These are phyloP conservation scores for Hesperophylax magnus DNA, from an alignment of 1,140 invertebrate genomes.

Conservation along the genomic window DNA sequence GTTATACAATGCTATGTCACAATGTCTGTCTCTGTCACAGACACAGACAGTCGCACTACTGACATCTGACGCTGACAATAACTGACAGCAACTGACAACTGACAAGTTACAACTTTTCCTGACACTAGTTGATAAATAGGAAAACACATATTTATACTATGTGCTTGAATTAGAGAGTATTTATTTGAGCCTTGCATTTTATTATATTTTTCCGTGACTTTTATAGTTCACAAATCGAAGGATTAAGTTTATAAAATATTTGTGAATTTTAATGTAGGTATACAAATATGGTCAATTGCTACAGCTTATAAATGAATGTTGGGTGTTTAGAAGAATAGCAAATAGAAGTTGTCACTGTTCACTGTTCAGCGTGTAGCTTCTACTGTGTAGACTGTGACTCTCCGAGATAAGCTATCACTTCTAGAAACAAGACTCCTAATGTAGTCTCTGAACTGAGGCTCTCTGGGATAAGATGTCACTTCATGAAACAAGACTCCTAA, in stretches of 20 bases:
- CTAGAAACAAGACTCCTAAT: conserved; percentile 54
- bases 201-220: neutral
- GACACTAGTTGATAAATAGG: too few relatives aligned
- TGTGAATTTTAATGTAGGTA: conserved; percentile 16
- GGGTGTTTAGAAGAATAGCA: conserved; percentile 16
- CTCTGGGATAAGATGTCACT: conserved; percentile 47
- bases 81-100: too few relatives aligned
- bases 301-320: conserved; percentile 33
- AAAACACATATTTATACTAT: neutral
- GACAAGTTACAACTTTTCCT: too few relatives aligned
- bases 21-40: too few relatives aligned
- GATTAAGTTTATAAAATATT: neutral
- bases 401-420: conserved; percentile 48
- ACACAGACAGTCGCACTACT: neutral
- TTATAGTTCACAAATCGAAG: too few relatives aligned
- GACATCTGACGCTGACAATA: too few relatives aligned
- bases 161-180: neutral
- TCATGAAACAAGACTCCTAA: conserved; percentile 55
- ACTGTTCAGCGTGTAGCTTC: conserved; percentile 38
- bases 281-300: conserved; percentile 40
- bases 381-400: conserved; percentile 49
- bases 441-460: conserved; percentile 48
- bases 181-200: conserved; percentile 1
- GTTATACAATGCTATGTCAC: too few relatives aligned
- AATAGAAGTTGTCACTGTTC: conserved; percentile 18